Evolutionary conservation across 1,140 invertebrate species (phyloP), one percentile per base, ranked within the genome.

Genomic region (Scaptomyza montana): DNA sequence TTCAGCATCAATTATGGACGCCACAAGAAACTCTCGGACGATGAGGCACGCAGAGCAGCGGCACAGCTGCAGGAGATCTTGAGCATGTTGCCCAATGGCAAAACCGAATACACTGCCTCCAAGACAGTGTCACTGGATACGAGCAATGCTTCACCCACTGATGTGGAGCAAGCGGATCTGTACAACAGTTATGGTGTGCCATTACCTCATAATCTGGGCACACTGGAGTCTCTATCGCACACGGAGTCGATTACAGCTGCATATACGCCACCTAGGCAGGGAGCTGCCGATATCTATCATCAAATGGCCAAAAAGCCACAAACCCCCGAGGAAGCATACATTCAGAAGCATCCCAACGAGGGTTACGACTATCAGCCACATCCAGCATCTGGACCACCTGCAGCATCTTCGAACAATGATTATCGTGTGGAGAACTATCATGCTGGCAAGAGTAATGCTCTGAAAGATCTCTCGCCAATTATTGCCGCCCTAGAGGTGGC

Each of bases 241-340:
- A 92, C 89, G 0, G 91, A 92, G 43, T 89, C 90, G 7, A 92
- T 92, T 30, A 92, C 89, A 0, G 90, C 91, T 1, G 91, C 91
- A 12, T 92, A 91, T 65, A 55, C 63, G 50, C 63, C 7, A 21
- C 21, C 16, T 0, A 67, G 16, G 36, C 46, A 78, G 2, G 82
- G 82, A 19, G 73, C 80, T 1, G 84, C 80, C 0, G 90, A 91
- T 70, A 78, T 90, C n/a, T 91, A 91, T 55, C 80, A 85, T 33
- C 90, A 91, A 61, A 89, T 91, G 90, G 84, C 80, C 21, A 91
- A 91, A 51, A 57, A 68, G 13, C 82, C 90, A 53, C 64, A 72
- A 0, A 78, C 78, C 0, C 50, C 84, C 1, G 90, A 91, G 67
- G 90, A 91, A 39, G 54, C 77, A 7, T 91, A 91, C 39, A 81